Conservation (phyloP, 2,113 vertebrate species). For the Motacilla tschutschensis region DNA sequence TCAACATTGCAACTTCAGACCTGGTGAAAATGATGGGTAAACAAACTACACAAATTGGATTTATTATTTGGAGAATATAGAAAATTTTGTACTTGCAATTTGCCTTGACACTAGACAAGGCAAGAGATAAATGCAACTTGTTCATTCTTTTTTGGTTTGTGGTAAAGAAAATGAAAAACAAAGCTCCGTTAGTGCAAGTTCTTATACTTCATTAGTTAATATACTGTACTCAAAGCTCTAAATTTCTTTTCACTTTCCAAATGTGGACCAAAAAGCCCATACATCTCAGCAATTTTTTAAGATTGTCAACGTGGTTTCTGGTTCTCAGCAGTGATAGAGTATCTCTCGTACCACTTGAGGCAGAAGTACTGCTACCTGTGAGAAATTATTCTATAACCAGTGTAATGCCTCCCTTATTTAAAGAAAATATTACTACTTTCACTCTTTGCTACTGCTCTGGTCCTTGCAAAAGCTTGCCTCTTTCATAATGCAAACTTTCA, state of each 20-base stretch:
- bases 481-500: background rate
- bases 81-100: background rate
- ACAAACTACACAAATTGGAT: background rate
- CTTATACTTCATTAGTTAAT: background rate
- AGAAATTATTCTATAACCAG: background rate
- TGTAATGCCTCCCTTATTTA: background rate
- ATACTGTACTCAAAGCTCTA: background rate
- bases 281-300: background rate
- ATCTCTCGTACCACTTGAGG: background rate
- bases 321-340: background rate
- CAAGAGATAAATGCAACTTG: background rate
- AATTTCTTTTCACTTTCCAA: background rate
- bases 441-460: background rate
- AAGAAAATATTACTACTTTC: background rate
- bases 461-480: background rate
- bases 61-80: background rate
- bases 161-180: background rate
- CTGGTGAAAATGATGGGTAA: background rate
- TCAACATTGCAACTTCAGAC: background rate
- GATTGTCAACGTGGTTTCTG: background rate
- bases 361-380: background rate
- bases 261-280: background rate
- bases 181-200: background rate
- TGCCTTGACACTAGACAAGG: background rate
- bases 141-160: background rate